phyloP scores from a whole-genome alignment of 2,113 vertebrate species.

The Athene cunicularia region DNA sequence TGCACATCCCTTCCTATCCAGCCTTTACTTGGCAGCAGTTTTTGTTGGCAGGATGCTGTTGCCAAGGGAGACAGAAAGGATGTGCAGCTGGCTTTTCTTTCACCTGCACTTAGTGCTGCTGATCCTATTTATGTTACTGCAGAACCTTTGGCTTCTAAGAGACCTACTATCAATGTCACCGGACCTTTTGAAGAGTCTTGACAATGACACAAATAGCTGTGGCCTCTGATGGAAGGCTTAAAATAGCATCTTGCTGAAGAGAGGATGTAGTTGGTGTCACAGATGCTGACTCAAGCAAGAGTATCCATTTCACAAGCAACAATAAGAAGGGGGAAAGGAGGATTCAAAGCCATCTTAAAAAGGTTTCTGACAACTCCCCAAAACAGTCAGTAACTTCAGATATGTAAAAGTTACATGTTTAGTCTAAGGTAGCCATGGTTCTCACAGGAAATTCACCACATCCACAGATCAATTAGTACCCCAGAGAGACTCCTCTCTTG shows the following conservation, averaged over 20 bases:
- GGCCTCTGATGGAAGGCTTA: slow-evolving; percentile 5
- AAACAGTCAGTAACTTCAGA: not conserved
- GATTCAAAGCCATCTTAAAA: not conserved
- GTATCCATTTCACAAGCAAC: not conserved
- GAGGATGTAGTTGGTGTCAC: not conserved
- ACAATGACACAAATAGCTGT: slow-evolving; percentile 36
- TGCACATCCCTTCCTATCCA: slow-evolving; percentile 26
- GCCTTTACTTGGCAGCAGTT: slow-evolving; percentile 58
- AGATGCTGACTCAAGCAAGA: slow-evolving; percentile 10
- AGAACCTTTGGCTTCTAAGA: slow-evolving; percentile 47
- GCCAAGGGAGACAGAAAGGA: slow-evolving; percentile 70
- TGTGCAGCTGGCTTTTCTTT: slow-evolving; percentile 66
- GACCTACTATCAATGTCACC: slow-evolving; percentile 5
- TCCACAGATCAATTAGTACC: not conserved
- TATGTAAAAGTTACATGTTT: not conserved
- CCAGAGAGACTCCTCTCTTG: not conserved
- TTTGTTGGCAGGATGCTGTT: slow-evolving; percentile 69
- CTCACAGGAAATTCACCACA: not conserved
- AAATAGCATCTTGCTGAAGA: slow-evolving; percentile 16
- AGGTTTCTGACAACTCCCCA: not conserved
- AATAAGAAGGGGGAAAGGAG: not conserved
- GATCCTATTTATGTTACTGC: slow-evolving; percentile 47
- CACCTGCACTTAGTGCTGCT: slow-evolving; percentile 52
- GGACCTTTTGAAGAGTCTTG: slow-evolving; percentile 32
- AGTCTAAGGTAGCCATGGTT: not conserved